Base-by-base conservation (phyloP, 2,113 vertebrate species). In the Ciconia stormi region DNA sequence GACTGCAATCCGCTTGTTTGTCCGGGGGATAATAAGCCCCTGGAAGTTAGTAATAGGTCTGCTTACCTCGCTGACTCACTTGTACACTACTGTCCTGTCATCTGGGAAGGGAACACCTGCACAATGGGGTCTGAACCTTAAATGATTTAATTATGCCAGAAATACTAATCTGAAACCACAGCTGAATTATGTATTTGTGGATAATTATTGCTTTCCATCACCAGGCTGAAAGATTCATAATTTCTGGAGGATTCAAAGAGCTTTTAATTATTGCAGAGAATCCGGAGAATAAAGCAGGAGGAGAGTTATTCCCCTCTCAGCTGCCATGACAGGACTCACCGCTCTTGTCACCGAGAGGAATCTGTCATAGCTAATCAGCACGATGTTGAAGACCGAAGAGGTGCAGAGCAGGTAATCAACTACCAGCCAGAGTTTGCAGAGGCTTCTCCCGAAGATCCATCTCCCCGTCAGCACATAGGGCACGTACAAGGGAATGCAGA, bases 371-470 rank as follows among this genome's bases (percentile, higher is more conserved):
- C 98, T 98, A n/a, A 99, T 98, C 36, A 99, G 97, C 0, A 98
- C 98, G 12, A 98, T 98, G 91, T 98, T 99, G 97, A 99, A 99
- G 70, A 98, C 98, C 0, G 98, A 99, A 4, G 98, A 98, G 72
- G 98, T 98, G 93, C 98, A 98, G 56, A 98, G 98, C 53, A 99
- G 97, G 82, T 99, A 98, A 92, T 99, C 98, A 34, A 98, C 95
- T 22, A 99, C 98, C 93, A 99, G 95, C 98, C 98, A 99, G 95
- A 99, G 97, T 95, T 99, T 98, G 96, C 98, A 99, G 91, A 98
- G 96, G 88, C 97, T 98, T 61, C 97, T 98, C 73, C 98, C 97
- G 16, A 99, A 98, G 93, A 98, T 98, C 98, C 98, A 98, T 84
- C 97, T 97, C 56, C 98, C 98, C 0, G 98, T 98, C 93, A 99